phyloP scores from a whole-genome alignment of 1,140 invertebrate genomes.

The Scaptodrosophila lebanonensis region DNA sequence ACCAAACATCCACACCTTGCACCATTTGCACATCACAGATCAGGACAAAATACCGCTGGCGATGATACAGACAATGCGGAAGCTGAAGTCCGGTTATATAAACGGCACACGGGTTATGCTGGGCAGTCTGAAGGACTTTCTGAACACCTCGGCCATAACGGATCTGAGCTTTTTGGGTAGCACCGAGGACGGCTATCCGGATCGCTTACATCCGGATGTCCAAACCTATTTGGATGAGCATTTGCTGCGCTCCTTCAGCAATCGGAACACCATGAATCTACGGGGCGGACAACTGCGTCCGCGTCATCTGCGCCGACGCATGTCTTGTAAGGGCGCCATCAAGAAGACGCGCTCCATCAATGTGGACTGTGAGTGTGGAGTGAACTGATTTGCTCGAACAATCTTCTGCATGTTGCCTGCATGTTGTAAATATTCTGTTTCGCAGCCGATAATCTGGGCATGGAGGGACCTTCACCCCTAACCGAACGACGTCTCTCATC shows the following conservation, averaged over 20 bases:
- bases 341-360: conserved; percentile 92
- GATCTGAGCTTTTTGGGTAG: conserved; percentile 96
- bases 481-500: conserved; percentile 81
- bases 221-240: conserved; percentile 92
- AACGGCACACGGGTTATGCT: conserved; percentile 97
- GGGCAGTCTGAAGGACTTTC: conserved; percentile 93
- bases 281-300: conserved; percentile 78
- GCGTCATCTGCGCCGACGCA: conserved; percentile 82
- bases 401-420: too few relatives aligned
- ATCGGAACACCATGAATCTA: conserved; percentile 83
- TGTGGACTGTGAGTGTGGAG: conserved; percentile 83
- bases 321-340: conserved; percentile 91
- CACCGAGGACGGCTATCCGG: conserved; percentile 92
- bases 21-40: conserved; percentile 81
- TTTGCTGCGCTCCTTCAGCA: conserved; percentile 86
- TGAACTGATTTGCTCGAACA: neutral
- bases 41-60: conserved; percentile 91
- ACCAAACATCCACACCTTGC: too few relatives aligned
- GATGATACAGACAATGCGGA: conserved; percentile 98
- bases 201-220: conserved; percentile 89
- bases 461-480: conserved; percentile 80
- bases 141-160: conserved; percentile 96
- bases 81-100: conserved; percentile 98
- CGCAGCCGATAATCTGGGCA: conserved; percentile 85
- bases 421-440: neutral